Percentiles rank a stretch among this genome's conserved stretches.
phyloP scores from a whole-genome alignment of 2,113 vertebrate genomes.

The Mus pahari region DNA sequence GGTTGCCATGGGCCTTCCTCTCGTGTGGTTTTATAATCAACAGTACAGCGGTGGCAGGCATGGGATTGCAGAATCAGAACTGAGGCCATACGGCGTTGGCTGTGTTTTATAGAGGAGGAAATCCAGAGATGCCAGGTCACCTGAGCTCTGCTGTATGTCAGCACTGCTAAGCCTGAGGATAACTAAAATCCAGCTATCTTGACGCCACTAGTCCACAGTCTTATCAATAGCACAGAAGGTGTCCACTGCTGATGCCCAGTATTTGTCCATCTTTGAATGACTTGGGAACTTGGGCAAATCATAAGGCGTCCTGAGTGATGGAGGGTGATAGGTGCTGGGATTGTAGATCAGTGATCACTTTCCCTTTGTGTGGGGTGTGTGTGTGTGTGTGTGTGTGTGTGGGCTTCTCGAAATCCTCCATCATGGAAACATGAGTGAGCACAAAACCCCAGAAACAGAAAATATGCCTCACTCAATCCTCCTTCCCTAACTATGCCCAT shows the following conservation, averaged over 20 bases:
- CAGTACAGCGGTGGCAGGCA: background rate
- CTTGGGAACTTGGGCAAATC: constrained; percentile 25
- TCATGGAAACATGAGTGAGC: constrained; percentile 64
- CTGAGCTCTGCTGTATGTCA: background rate
- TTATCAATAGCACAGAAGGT: background rate
- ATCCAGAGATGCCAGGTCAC: constrained; percentile 36
- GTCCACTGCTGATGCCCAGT: constrained; percentile 9
- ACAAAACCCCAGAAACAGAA: constrained; percentile 71
- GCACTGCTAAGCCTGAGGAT: background rate
- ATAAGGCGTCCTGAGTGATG: background rate
- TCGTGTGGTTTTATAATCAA: background rate
- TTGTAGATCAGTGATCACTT: constrained; percentile 48
- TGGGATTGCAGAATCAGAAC: background rate
- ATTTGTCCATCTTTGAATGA: background rate
- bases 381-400: too few relatives aligned
- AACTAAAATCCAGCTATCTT: background rate
- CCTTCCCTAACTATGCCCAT: background rate
- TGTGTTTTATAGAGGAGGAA: constrained; percentile 52
- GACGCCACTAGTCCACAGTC: background rate
- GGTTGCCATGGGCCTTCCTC: background rate
- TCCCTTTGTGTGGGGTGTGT: constrained; percentile 12
- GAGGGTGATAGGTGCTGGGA: background rate
- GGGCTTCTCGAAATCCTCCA: constrained; percentile 39
- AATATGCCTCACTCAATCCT: constrained; percentile 16
- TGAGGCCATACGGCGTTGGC: background rate